Conservation (phyloP, 2,888 invertebrate species). For the Tipula lateralis region DNA sequence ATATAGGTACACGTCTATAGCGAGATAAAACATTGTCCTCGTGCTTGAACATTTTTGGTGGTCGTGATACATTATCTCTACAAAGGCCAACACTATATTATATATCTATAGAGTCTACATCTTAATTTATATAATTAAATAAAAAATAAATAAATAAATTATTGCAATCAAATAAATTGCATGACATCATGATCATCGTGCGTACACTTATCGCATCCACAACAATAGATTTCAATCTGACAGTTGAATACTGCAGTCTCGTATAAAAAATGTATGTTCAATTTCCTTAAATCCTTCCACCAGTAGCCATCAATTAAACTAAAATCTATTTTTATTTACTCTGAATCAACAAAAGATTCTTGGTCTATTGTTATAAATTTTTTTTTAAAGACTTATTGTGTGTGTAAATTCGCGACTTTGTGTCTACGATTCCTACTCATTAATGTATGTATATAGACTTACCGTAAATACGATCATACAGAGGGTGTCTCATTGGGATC, state of each 20-base stretch:
- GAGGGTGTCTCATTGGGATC: too few relatives aligned
- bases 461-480: not conserved
- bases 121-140: not conserved
- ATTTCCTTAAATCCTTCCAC: not conserved
- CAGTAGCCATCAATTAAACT: not conserved
- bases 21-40: not conserved
- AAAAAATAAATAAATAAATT: not conserved
- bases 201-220: not conserved
- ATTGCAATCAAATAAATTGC: not conserved
- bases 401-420: not conserved
- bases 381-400: not conserved
- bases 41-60: not conserved
- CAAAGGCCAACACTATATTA: not conserved
- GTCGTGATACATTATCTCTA: not conserved
- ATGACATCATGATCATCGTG: not conserved
- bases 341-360: not conserved
- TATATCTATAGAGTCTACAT: not conserved
- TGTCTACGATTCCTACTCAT: conserved; percentile 14
- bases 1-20: too few relatives aligned
- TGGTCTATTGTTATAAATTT: not conserved
- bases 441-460: not conserved
- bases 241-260: not conserved
- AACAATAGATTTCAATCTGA: not conserved
- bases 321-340: not conserved
- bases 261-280: not conserved